These are phyloP conservation scores for Morelia viridis DNA, from an alignment of 2,797 vertebrate genomes.

Conservation along the genomic window DNA sequence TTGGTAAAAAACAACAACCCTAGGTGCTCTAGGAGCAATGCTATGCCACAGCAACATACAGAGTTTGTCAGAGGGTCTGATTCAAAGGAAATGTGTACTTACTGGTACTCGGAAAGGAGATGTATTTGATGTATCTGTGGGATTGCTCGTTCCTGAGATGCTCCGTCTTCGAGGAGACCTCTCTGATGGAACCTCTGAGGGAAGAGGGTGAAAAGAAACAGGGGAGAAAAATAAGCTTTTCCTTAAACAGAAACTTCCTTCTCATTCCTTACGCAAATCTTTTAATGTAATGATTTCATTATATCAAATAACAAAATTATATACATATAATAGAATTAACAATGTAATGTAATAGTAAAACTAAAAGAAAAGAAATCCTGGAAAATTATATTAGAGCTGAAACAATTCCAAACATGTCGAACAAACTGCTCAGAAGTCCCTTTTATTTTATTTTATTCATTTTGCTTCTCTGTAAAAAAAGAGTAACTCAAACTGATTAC, in stretches of 20 bases:
- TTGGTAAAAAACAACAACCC: not conserved
- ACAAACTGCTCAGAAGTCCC: not conserved
- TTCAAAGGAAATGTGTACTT: slow-evolving; percentile 67
- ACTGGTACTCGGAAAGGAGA: slow-evolving; percentile 96
- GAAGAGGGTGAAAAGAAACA: slow-evolving; percentile 33
- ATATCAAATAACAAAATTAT: not conserved
- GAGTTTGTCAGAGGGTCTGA: not conserved
- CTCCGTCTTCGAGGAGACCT: slow-evolving; percentile 92
- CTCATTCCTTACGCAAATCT: not conserved
- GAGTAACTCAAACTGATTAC: not conserved
- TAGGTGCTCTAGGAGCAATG: not conserved
- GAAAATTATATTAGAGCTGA: not conserved
- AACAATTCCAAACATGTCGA: not conserved
- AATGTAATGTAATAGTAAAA: not conserved
- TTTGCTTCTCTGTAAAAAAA: not conserved
- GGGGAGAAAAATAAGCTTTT: slow-evolving; percentile 32
- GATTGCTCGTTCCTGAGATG: slow-evolving; percentile 87
- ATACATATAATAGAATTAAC: not conserved
- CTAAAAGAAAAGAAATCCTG: not conserved
- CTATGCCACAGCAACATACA: not conserved
- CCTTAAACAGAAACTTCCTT: not conserved
- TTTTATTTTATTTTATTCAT: not conserved
- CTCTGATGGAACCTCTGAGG: slow-evolving; percentile 85
- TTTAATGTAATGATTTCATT: not conserved
- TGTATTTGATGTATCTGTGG: slow-evolving; percentile 84